Evolutionary conservation across 2,888 invertebrate species (phyloP), one percentile per base, ranked within the genome.

Genomic region (Pandemis heparana): DNA sequence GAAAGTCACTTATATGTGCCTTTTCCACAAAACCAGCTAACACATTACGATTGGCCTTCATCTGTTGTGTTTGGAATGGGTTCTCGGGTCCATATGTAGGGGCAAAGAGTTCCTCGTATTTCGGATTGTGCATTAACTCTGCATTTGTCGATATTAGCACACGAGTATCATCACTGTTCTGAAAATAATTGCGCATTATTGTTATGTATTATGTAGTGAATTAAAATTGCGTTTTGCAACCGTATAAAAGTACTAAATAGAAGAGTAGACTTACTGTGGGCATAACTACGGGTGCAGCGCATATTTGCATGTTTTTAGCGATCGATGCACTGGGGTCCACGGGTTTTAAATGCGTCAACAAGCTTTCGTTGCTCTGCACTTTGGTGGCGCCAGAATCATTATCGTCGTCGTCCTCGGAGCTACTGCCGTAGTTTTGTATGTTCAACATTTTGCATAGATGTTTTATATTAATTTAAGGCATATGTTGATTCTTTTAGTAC

Each of bases 1-100:
- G 98, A 90, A 99, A 99, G 81, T 98, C 97, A 90, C 97, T 99
- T 66, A 99, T 96, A 88, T 99, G 98, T 0, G 99, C 99, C 77
- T 97, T 96, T 86, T 99, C 99, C 0, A 99, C 98, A 91, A 96
- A 99, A 0, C 99, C 99, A 0, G 99, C 97, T 12, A 99, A 92
- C 82, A 97, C 99, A 87, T 99, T 99, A 85, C 98, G 97, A 7
- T 95, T 95, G 0, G 99, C 97, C 77, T 95, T 96, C 94, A 98
- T 97, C 84, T 99, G 98, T 83, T 97, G 96, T 0, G 99, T 98
- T 90, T 97, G 97, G 85, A 97, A 98, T 0, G 99, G 99, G 92
- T 99, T 99, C 79, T 96, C 96, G 0, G 99, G 99, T 0, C 99
- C 99, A 64, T 97, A 96, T 76, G 97, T 95, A 0, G 99, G 99